Conservation (phyloP, 2,888 invertebrate genomes). For the Unio pictorum region DNA sequence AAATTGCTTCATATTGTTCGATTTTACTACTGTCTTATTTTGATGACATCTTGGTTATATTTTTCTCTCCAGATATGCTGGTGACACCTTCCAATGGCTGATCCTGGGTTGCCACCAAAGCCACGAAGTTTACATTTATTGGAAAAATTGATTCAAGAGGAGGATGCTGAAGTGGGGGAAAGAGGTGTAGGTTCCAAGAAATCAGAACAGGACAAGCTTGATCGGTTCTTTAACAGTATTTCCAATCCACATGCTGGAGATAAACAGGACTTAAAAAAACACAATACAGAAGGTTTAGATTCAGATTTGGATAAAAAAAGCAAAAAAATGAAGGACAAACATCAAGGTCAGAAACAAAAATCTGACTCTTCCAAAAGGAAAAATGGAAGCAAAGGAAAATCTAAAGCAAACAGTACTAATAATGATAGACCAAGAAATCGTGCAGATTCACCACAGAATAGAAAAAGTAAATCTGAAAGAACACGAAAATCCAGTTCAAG, state of each 20-base stretch:
- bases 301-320: conserved; percentile 32
- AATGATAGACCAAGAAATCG: conserved; percentile 17
- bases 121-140: conserved; percentile 36
- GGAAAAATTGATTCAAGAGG: conserved; percentile 41
- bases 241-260: background rate
- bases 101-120: conserved; percentile 33
- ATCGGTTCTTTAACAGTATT: too few relatives aligned
- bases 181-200: background rate
- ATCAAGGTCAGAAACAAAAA: conserved; percentile 14
- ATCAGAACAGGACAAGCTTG: too few relatives aligned
- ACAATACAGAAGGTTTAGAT: conserved; percentile 19
- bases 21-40: too few relatives aligned
- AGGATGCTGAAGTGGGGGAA: conserved; percentile 17
- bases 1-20: too few relatives aligned
- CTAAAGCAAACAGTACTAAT: conserved; percentile 7
- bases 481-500: conserved; percentile 13
- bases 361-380: conserved; percentile 34
- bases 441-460: too few relatives aligned
- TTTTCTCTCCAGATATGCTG: conserved; percentile 18
- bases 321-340: conserved; percentile 6
- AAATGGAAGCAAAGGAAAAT: conserved; percentile 18
- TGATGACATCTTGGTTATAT: background rate
- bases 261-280: conserved; percentile 17
- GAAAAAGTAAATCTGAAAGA: conserved; percentile 10
- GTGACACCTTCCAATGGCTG: conserved; percentile 19